A percentile compares a stretch with the other conserved stretches of the same genome.
phyloP scores from a whole-genome alignment of 37 sponge, comb jelly and placozoan species.

The Beroe ovata region DNA sequence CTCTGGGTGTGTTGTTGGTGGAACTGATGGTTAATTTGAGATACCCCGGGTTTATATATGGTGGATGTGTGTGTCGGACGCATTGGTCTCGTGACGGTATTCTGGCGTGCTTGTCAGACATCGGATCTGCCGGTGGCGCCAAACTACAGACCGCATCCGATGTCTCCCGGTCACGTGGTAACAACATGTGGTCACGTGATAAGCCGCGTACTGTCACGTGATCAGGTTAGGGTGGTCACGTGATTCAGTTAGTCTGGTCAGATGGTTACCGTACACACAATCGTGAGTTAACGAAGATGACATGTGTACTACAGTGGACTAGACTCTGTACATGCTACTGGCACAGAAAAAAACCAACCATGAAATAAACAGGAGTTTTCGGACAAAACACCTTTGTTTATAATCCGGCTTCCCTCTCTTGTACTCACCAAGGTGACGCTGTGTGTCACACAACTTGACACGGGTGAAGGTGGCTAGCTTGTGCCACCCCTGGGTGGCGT shows the following conservation, averaged over 20 bases:
- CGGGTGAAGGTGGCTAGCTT: constrained; percentile 22
- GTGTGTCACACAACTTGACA: constrained; percentile 48
- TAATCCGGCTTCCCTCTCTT: too few relatives aligned
- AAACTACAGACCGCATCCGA: background rate
- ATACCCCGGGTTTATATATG: background rate
- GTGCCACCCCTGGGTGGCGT: constrained; percentile 40
- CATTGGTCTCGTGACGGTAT: background rate
- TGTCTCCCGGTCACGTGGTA: background rate
- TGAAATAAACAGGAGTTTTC: too few relatives aligned
- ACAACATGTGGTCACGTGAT: background rate
- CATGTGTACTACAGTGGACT: too few relatives aligned
- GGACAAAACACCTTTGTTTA: too few relatives aligned
- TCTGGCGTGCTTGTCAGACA: constrained; percentile 63
- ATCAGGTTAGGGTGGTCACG: background rate
- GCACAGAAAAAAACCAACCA: too few relatives aligned
- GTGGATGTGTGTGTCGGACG: background rate
- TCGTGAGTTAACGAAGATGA: too few relatives aligned
- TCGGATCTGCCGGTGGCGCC: background rate
- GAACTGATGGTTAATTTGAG: background rate
- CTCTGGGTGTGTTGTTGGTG: background rate
- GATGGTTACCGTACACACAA: too few relatives aligned
- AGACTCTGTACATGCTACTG: too few relatives aligned
- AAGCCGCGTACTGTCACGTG: background rate
- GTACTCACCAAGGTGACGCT: constrained; percentile 7
- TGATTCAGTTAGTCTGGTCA: background rate